Evolutionary conservation across 2,113 vertebrate genomes (phyloP), one percentile per base, ranked within the genome.

Genomic region (Corydoras sp.): DNA sequence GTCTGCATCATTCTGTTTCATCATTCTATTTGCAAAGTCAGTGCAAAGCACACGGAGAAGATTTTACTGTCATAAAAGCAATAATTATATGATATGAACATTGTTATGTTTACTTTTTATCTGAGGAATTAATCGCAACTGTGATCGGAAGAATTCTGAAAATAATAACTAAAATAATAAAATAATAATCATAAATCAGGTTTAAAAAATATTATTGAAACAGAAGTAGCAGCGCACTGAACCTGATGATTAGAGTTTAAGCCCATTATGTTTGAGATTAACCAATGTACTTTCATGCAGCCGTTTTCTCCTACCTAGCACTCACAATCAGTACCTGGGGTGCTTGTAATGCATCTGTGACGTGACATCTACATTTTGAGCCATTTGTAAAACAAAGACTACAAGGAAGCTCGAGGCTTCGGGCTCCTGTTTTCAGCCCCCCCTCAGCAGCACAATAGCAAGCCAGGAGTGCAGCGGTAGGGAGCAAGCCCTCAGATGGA

Each of bases 321-420:
- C 76, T 81, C 82, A 82, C 83, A 65, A 80, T 70, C 83, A 82
- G 85, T 84, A 79, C 81, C 85, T 87, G 88, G 88, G 85, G 86
- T 84, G 86, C 85, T 86, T 89, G 86, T 85, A 87, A 86, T 83
- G 87, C 79, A 89, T 89, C 84, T 89, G 87, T 85, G 86, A 90
- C 85, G 79, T 89, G 88, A 91, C 90, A 91, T 91, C 89, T 91
- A 91, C 89, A 91, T 91, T 89, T 88, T 73, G 80, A 78, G 75
- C 86, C 76, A 90, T 91, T 91, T 91, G 89, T 88, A 87, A 91
- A 84, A 90, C 89, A 91, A 91, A 86, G 80, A 83, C 75, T 76
- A 90, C 87, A 86, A 89, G 89, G 88, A 89, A 89, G 84, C 89
- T 82, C 3, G 81, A 84, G 80, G 87, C 88, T 81, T 80, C 79